These are phyloP conservation scores for Cheiracanthium punctorium DNA, from an alignment of 2,888 invertebrate genomes.

Conservation along the genomic window DNA sequence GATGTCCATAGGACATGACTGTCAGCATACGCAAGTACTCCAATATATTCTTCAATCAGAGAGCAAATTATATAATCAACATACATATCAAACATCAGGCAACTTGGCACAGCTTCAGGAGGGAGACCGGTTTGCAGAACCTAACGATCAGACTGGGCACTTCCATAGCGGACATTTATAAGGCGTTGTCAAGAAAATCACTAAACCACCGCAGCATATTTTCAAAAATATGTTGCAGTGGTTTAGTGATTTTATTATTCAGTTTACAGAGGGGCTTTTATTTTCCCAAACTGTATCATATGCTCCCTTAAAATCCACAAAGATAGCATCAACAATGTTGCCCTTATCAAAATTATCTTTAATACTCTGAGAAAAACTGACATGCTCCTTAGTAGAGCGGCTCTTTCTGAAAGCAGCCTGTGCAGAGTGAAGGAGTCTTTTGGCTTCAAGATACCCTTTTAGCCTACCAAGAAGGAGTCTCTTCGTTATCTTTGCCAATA, in stretches of 20 bases:
- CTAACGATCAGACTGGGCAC: neutral
- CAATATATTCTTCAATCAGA: neutral
- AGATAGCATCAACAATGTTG: constrained; percentile 20
- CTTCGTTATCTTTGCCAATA: neutral
- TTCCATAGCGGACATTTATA: neutral
- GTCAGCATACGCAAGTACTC: constrained; percentile 8
- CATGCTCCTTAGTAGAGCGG: constrained; percentile 15
- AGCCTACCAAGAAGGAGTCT: neutral
- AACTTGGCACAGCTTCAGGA: neutral
- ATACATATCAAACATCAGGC: neutral
- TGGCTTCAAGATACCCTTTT: neutral
- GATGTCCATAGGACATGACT: constrained; percentile 27
- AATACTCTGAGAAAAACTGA: constrained; percentile 18
- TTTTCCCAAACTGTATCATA: constrained; percentile 17
- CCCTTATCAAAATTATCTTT: constrained; percentile 26
- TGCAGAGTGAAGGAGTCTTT: neutral
- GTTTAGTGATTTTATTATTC: neutral
- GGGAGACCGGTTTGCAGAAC: neutral
- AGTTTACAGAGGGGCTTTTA: neutral
- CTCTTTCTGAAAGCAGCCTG: constrained; percentile 5
- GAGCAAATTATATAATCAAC: neutral
- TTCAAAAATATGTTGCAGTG: neutral
- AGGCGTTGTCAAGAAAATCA: neutral
- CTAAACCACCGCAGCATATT: constrained; percentile 2
- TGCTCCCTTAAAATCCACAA: constrained; percentile 31